phyloP scores from a whole-genome alignment of 2,797 vertebrate species.

The Dryobates pubescens region DNA sequence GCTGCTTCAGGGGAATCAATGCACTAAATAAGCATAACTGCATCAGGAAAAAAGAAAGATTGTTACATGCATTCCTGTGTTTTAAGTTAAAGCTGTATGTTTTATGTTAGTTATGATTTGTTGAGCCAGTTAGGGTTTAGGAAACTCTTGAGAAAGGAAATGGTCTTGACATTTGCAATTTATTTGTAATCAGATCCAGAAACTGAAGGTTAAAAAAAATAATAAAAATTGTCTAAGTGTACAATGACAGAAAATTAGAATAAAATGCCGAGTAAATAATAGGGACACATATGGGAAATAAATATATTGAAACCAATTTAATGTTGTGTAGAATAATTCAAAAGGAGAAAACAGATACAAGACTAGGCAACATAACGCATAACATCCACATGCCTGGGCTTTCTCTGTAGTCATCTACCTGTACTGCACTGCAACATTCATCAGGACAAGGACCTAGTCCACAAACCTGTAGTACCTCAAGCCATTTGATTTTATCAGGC shows the following conservation, averaged over 20 bases:
- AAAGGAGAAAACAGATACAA: conserved; percentile 21
- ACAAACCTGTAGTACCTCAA: not conserved
- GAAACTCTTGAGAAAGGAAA: conserved; percentile 49
- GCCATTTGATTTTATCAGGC: not conserved
- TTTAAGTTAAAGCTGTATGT: conserved; percentile 29
- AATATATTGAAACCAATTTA: not conserved
- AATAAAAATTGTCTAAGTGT: not conserved
- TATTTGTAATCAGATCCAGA: conserved; percentile 38
- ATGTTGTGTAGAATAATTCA: conserved; percentile 6
- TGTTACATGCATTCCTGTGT: conserved; percentile 13
- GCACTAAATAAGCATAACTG: conserved; percentile 23
- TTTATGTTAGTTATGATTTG: conserved; percentile 21
- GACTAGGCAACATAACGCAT: not conserved
- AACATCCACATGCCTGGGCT: not conserved
- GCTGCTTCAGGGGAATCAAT: conserved; percentile 33
- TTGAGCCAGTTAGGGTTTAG: conserved; percentile 40
- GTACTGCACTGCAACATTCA: not conserved
- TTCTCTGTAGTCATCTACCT: not conserved
- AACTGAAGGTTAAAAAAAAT: not conserved
- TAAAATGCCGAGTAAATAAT: conserved; percentile 14
- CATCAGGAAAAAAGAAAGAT: not conserved
- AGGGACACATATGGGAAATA: not conserved
- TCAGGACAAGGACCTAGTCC: not conserved
- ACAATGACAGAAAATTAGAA: not conserved
- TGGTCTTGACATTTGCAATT: conserved; percentile 26